Percentiles rank a stretch among this genome's conserved stretches.
These are phyloP conservation scores for Serripes groenlandicus DNA, from an alignment of 2,888 invertebrate genomes.

Conservation along the genomic window DNA sequence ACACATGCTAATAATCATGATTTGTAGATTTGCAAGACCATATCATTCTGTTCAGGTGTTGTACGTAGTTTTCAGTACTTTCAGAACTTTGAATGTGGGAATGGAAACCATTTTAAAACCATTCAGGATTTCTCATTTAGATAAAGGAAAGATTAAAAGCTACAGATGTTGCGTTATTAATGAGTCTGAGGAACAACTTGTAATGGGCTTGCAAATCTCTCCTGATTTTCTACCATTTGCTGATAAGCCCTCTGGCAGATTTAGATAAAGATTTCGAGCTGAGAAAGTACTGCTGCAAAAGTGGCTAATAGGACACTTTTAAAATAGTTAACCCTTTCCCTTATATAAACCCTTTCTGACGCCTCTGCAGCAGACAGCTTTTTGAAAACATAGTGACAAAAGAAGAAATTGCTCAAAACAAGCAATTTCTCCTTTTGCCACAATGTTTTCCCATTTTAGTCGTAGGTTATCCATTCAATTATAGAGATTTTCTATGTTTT, in stretches of 20 bases:
- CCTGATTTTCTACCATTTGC: background rate
- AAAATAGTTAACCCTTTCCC: too few species aligned
- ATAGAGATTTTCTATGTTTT: too few species aligned
- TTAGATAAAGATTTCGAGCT: background rate
- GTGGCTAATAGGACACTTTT: background rate
- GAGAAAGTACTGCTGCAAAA: background rate
- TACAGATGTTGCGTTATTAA: conserved; percentile 21
- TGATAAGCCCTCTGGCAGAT: conserved; percentile 9
- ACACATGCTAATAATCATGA: too few species aligned
- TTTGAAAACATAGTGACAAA: too few species aligned
- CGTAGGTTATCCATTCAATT: too few species aligned
- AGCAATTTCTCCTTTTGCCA: background rate
- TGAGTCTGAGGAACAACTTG: background rate
- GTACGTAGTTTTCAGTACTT: too few species aligned
- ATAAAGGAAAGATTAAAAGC: conserved; percentile 13
- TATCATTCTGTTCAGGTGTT: too few species aligned
- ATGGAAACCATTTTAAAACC: conserved; percentile 5
- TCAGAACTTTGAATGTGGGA: conserved; percentile 4
- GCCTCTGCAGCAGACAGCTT: too few species aligned
- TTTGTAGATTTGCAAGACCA: too few species aligned
- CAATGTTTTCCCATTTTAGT: background rate
- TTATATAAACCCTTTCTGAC: too few species aligned
- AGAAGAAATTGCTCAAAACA: too few species aligned
- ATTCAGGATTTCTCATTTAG: conserved; percentile 16
- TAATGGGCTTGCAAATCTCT: background rate